Conservation (phyloP, 1,140 invertebrate genomes). For the Papilio polyxenes region DNA sequence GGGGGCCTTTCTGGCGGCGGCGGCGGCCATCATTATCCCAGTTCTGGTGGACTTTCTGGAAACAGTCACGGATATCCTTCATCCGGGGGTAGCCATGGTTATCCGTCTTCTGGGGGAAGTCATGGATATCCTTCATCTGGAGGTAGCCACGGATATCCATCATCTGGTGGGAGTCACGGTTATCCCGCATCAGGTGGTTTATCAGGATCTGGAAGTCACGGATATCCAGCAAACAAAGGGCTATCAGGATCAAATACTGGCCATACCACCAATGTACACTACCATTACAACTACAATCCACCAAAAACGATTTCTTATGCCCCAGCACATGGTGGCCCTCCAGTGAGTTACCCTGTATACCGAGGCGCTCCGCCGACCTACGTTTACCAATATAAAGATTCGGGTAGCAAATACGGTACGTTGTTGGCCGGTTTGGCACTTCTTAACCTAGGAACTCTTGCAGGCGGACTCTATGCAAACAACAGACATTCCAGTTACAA, state of each 20-base stretch:
- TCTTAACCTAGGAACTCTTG: slow-evolving; percentile 70
- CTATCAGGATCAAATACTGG: slow-evolving; percentile 50
- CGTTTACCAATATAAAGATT: slow-evolving; percentile 73
- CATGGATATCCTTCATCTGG: slow-evolving; percentile 60
- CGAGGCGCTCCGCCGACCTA: slow-evolving; percentile 70
- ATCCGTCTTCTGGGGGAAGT: slow-evolving; percentile 52
- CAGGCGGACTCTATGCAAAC: slow-evolving; percentile 61
- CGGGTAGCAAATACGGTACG: slow-evolving; percentile 74
- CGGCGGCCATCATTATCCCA: slow-evolving; percentile 46
- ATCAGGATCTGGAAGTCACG: slow-evolving; percentile 49
- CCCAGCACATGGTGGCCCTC: slow-evolving; percentile 53
- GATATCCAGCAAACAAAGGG: slow-evolving; percentile 54
- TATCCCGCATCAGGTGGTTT: slow-evolving; percentile 54
- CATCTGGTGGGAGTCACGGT: slow-evolving; percentile 45
- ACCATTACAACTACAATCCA: slow-evolving; percentile 71
- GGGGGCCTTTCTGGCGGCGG: slow-evolving; percentile 58
- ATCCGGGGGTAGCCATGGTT: slow-evolving; percentile 50
- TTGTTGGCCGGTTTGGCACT: slow-evolving; percentile 69
- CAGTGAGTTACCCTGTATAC: slow-evolving; percentile 69
- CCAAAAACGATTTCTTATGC: slow-evolving; percentile 69
- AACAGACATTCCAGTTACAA: slow-evolving; percentile 58
- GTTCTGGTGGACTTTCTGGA: slow-evolving; percentile 47
- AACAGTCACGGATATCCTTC: slow-evolving; percentile 51
- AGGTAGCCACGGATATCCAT: slow-evolving; percentile 51
- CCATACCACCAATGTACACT: slow-evolving; percentile 60